Conservation (phyloP, 1,140 invertebrate species). For the Tetragonula clypearis region DNA sequence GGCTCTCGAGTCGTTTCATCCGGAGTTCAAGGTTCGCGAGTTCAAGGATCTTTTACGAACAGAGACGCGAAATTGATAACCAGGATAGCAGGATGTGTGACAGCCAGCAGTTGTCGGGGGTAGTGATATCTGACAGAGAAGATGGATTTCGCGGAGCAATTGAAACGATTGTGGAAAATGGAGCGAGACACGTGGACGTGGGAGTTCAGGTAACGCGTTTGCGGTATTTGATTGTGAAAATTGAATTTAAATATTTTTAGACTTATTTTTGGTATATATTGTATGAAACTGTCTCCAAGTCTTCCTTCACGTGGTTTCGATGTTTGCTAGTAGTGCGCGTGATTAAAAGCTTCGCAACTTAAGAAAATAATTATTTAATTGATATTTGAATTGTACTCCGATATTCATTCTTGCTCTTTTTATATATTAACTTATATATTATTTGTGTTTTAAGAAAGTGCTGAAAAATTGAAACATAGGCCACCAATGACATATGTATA, state of each 20-base stretch:
- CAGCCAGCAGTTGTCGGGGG: no score
- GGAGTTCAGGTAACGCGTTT: not conserved
- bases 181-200: not conserved
- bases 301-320: not conserved
- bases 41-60: constrained; percentile 9
- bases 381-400: not conserved
- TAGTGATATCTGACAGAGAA: not conserved
- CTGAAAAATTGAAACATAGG: not conserved
- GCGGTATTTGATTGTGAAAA: not conserved
- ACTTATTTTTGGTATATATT: not conserved
- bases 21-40: constrained; percentile 18
- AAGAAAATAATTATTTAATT: not conserved
- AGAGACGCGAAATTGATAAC: not conserved
- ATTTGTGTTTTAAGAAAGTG: not conserved
- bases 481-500: not conserved
- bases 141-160: not conserved
- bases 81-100: not conserved
- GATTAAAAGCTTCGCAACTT: not conserved
- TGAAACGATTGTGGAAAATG: not conserved
- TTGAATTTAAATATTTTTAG: not conserved
- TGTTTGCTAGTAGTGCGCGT: not conserved
- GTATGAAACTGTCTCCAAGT: not conserved
- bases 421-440: not conserved
- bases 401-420: not conserved
- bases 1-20: constrained; percentile 19